Conservation (phyloP, 2,888 invertebrate genomes). For the Podotricha telesiphe region DNA sequence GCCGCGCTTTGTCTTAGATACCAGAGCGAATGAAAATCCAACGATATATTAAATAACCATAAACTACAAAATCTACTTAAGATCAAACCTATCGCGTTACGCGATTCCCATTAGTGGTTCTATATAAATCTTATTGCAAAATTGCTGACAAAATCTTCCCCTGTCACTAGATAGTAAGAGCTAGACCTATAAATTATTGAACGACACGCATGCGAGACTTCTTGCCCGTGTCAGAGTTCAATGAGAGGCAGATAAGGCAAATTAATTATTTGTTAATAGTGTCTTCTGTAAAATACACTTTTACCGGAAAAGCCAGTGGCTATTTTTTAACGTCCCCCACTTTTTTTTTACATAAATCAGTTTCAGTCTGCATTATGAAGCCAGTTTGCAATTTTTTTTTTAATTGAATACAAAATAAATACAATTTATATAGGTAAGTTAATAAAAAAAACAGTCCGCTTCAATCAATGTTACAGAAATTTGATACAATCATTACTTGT, state of each 20-base stretch:
- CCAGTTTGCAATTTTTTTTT: too few relatives aligned
- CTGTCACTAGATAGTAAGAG: constrained; percentile 26
- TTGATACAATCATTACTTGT: too few relatives aligned
- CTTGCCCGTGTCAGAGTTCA: constrained; percentile 35
- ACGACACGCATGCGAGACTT: constrained; percentile 31
- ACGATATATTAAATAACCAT: too few relatives aligned
- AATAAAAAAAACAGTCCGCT: too few relatives aligned
- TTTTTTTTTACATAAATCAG: too few relatives aligned
- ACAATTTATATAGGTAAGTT: too few relatives aligned
- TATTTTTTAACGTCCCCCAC: too few relatives aligned
- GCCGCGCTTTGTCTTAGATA: too few relatives aligned
- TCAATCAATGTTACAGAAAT: too few relatives aligned
- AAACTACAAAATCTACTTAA: neutral
- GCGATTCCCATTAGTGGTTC: constrained; percentile 10
- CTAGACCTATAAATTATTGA: constrained; percentile 35
- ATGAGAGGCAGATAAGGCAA: constrained; percentile 28
- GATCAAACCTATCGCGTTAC: neutral
- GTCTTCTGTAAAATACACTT: neutral
- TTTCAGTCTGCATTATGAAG: too few relatives aligned
- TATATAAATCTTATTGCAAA: constrained; percentile 32
- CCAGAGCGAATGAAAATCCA: too few relatives aligned
- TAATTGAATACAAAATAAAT: too few relatives aligned
- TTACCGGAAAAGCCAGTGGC: neutral
- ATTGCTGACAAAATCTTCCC: constrained; percentile 33
- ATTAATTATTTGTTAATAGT: constrained; percentile 33